These are phyloP conservation scores for Picus viridis DNA, from an alignment of 2,797 vertebrate species.

Conservation along the genomic window DNA sequence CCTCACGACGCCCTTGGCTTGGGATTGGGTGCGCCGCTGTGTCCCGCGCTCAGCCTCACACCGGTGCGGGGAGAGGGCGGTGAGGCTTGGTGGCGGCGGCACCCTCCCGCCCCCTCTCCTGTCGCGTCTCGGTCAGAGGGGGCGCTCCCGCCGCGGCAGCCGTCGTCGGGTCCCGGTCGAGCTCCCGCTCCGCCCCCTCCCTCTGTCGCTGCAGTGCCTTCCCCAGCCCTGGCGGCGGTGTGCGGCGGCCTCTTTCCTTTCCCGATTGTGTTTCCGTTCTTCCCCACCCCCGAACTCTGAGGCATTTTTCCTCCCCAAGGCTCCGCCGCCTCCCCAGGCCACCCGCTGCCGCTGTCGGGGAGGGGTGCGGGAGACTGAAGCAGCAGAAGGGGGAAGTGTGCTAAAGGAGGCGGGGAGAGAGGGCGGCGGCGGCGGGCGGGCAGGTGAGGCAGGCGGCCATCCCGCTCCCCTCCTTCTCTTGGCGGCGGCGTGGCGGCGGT, in stretches of 20 bases:
- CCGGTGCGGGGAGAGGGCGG: not conserved
- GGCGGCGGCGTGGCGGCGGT: not conserved
- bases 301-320: not conserved
- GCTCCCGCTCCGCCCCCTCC: not conserved
- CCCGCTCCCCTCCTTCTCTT: not conserved
- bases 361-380: not conserved
- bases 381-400: not conserved
- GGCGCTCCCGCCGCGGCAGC: not conserved
- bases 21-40: not conserved
- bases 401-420: conserved; percentile 31
- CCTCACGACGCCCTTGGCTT: not conserved
- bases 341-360: not conserved
- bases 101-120: not conserved
- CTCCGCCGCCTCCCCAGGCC: not conserved
- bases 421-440: conserved; percentile 7
- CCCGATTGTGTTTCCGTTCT: no score
- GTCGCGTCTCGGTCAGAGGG: not conserved
- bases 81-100: not conserved
- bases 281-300: not conserved
- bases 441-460: conserved; percentile 8
- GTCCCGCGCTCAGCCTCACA: not conserved
- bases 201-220: not conserved
- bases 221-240: not conserved
- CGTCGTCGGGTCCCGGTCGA: not conserved
- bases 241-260: not conserved